Base-by-base conservation (phyloP, 2,797 vertebrate species). In the Gymnocypris eckloni region DNA sequence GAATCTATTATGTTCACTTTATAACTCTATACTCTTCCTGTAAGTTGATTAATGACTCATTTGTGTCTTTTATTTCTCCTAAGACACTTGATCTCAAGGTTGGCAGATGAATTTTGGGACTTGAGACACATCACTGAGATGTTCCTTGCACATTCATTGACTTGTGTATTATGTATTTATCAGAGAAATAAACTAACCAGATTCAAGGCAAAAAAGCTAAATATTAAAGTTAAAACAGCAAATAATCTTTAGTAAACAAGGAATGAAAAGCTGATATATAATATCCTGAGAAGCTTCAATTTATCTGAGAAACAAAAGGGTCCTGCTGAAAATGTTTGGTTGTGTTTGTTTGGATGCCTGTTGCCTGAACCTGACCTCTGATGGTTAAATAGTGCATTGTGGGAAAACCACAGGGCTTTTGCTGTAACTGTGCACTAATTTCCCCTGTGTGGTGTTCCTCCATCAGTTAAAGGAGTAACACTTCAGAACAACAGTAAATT, bases 401-500 rank as follows among this genome's bases (percentile, higher is more conserved):
- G 75, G 61, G 76, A 71, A 82, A 78, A 56, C 39, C n/a, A 43
- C 81, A 56, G 66, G 1, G 2, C 20, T 69, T 3, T 67, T 76
- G 45, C 37, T 78, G 45, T 43, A 71, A 71, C 22, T 2, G 37
- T 81, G 67, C 5, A 9, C 22, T 82, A 7, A 33, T 69, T 39
- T 45, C 45, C 43, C 69, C 37, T 11, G 66, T 33, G 43, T 48
- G 71, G 20, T 6, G 33, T 64, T 80, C 41, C 56, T 64, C 13
- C 20, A 33, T 86, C 6, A 28, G 22, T 56, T 45, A 50, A 37
- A 54, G 70, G 25, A 83, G n/a, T 61, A 25, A 37, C 69, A 64
- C 43, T 59, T 75, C 22, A 61, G 28, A 83, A 87, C 20, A 59
- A 52, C 43, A 79, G 56, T 41, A 64, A 66, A 73, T 73, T 56